Evolutionary conservation across 2,797 vertebrate species (phyloP).

Genomic region (Poeciliopsis presidionis): DNA sequence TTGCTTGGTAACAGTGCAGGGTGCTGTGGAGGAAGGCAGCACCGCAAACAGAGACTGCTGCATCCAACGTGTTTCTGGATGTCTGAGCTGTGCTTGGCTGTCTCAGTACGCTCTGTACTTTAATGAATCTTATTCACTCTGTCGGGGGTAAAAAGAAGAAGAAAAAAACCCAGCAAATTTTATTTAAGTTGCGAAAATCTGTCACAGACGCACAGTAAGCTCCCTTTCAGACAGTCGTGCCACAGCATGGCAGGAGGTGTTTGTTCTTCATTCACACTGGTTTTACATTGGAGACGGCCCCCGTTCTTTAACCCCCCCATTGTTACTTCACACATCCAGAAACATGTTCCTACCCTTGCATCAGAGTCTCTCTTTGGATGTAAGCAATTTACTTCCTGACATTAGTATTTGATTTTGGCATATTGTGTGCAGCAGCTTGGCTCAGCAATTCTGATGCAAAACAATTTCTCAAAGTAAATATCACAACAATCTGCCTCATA

Average conservation of each 20-base stretch:
- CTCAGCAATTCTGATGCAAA: neutral
- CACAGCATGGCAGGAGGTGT: conserved; percentile 12
- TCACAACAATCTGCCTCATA: neutral
- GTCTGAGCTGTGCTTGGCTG: conserved; percentile 51
- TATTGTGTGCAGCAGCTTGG: conserved; percentile 7
- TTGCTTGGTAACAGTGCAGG: conserved; percentile 78
- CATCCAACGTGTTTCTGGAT: conserved; percentile 70
- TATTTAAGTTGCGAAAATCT: conserved; percentile 8
- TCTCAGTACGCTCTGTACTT: conserved; percentile 29
- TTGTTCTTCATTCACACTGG: conserved; percentile 32
- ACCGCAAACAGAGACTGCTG: conserved; percentile 71
- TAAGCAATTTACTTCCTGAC: conserved; percentile 28
- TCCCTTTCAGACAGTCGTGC: conserved; percentile 7
- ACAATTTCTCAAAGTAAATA: conserved; percentile 3
- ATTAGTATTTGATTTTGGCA: conserved; percentile 20
- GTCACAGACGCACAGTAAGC: neutral
- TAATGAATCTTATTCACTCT: conserved; percentile 38
- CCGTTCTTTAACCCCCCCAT: neutral
- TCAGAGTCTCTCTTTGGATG: conserved; percentile 48
- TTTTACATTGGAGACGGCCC: conserved; percentile 20
- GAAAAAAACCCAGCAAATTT: conserved; percentile 13
- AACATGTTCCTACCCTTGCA: conserved; percentile 48
- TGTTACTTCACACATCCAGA: conserved; percentile 36
- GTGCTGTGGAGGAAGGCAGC: conserved; percentile 72
- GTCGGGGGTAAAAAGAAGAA: conserved; percentile 9